Percentiles rank a stretch among this genome's conserved stretches.
Evolutionary conservation across 2,888 invertebrate genomes (phyloP).

Genomic region (Bursaphelenchus okinawaensis): DNA sequence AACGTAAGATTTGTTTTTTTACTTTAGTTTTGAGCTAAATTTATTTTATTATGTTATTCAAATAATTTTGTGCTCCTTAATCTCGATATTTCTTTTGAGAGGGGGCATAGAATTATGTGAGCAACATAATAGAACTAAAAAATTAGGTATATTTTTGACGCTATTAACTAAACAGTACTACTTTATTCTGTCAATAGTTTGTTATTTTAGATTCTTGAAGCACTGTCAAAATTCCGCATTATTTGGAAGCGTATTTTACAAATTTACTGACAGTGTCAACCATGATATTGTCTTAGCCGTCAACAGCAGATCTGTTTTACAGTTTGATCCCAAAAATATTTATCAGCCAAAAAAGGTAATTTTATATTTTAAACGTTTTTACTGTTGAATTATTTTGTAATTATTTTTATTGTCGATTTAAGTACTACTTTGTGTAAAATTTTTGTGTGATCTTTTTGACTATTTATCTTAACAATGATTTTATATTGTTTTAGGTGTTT

Average conservation of each 20-base stretch:
- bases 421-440: no score
- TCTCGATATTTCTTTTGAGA: no score
- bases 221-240: constrained; percentile 1
- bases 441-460: no score
- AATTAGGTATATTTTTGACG: no score
- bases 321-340: constrained; percentile 7
- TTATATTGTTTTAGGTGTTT: constrained; percentile 9
- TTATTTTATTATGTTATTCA: no score
- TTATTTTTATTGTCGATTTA: no score
- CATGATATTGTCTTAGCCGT: constrained; percentile 5
- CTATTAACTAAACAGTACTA: no score
- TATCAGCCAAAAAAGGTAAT: constrained; percentile 16
- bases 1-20: not conserved
- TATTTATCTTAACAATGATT: not conserved
- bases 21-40: no score
- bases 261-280: constrained; percentile 6
- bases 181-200: not conserved
- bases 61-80: no score
- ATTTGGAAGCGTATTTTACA: constrained; percentile 18
- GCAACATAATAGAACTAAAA: no score
- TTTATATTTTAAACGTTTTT: not conserved
- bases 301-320: constrained; percentile 10
- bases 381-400: no score
- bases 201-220: constrained; percentile 11
- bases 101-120: no score